Base-by-base conservation (phyloP, 2,888 invertebrate genomes). In the Morpho helenor region DNA sequence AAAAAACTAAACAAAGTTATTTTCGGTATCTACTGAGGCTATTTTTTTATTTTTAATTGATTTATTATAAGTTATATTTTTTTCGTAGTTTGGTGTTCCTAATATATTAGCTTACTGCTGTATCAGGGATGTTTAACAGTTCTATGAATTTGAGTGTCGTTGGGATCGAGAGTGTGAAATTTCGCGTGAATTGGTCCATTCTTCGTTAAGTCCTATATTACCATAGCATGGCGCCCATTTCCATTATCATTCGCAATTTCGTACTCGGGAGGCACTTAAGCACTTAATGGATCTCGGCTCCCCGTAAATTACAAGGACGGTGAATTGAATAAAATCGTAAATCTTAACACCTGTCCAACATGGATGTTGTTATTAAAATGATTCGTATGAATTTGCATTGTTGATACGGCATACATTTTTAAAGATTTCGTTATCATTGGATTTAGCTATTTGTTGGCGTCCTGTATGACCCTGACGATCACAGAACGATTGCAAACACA, bases 171-270 rank as follows among this genome's bases (percentile, higher is more conserved):
- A 39, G 40, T 53, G 52, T 46, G 54, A 48, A 54, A 54, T 54
- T 48, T 54, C 48, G 45, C 47, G 41, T 54, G 48, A 54, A 54
- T 48, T 23, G 47, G 54, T 40, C 42, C 54, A 22, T 51, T 48
- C 42, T 48, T 42, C 54, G 42, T 23, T 48, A 48, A 54, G 54
- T 41, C 47, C 78, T 82, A 82, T 85, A 87, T 87, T 86, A 85
- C 84, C 85, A 87, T 82, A 80, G 82, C 82, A 80, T 83, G 85
- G 79, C 79, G 80, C 84, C 84, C 83, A 81, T 87, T 87, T 83
- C 82, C 85, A 88, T 87, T 87, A 87, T 87, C 85, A 87, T 87
- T 85, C 84, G 79, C 86, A 88, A 88, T 89, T 88, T 88, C 80
- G 83, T 84, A 83, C 87, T 87, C 83, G 84, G 80, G 80, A 83